Evolutionary conservation across 2,797 vertebrate species (phyloP).

Genomic region (Coilia nasus): DNA sequence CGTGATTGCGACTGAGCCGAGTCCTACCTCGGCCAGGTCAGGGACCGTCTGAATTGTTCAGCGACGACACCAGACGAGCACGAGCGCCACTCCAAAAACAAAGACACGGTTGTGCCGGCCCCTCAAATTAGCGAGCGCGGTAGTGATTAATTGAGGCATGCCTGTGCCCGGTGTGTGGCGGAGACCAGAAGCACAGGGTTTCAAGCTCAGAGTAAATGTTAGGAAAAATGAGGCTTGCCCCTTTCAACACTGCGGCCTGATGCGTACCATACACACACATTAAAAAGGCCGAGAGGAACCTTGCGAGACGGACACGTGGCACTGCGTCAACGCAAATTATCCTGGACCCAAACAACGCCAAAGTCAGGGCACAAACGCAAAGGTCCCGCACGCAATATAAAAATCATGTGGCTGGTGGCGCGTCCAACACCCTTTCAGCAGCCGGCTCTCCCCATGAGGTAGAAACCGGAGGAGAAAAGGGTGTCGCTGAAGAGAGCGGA

Average conservation of each 20-base stretch:
- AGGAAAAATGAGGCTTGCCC: neutral
- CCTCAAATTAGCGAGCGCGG: neutral
- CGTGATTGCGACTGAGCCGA: conserved; percentile 15
- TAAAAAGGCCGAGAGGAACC: neutral
- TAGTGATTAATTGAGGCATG: conserved; percentile 3
- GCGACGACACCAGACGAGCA: neutral
- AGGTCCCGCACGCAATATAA: neutral
- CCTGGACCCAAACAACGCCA: neutral
- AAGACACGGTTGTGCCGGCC: neutral
- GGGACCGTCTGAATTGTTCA: conserved; percentile 7
- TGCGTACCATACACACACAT: conserved; percentile 15
- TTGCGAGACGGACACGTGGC: neutral
- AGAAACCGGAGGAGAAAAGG: neutral
- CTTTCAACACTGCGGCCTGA: neutral
- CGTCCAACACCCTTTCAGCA: conserved; percentile 22
- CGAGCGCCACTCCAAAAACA: neutral
- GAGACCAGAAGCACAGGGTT: neutral
- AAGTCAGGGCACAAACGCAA: neutral
- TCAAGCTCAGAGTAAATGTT: neutral
- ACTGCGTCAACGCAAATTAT: neutral
- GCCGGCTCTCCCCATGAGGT: neutral
- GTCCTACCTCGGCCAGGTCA: neutral
- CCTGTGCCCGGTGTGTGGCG: neutral
- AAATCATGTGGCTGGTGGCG: neutral
- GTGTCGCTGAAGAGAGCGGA: neutral